Evolutionary conservation across 2,113 vertebrate genomes (phyloP), one percentile per base, ranked within the genome.

Genomic region (Tylochromis polylepis): DNA sequence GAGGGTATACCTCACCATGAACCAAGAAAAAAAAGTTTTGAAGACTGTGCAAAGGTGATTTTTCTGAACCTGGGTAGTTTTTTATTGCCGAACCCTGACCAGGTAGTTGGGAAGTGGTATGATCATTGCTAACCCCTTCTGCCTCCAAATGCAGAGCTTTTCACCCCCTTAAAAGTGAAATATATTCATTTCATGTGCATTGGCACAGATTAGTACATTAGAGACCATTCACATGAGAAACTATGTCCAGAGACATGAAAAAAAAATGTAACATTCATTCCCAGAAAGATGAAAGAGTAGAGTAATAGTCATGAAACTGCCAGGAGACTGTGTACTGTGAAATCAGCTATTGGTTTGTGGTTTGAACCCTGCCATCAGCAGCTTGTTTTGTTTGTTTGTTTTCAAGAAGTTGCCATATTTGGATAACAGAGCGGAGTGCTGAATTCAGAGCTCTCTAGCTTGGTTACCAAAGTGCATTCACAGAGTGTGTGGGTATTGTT

Each of bases 191-290:
- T 75, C 10, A 75, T 29, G 41, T 7, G 41, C 15, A 29, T 29
- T 46, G 41, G 24, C 15, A 46, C 8, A 31, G 10, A 77, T 51
- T 29, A 29, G 24, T 49, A 75, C 43, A 75, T 49, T 29, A 77
- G 11, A 77, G 43, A 51, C 43, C 24, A 51, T 49, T 75, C 5
- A 51, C 16, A 77, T 20, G 18, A 49, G 15, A 77, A 51, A 51
- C 18, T 51, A 3, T 77, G 70, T 8, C 70, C 43, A 51, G 18
- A 27, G 18, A 77, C 24, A 14, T 51, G 43, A 77, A 31, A 31
- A 51, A 24, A 6, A 2, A 0, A 0, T 2, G 0, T 4, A 18
- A 43, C 43, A 70, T 70, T 70, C 4, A 41, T 70, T 41, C n/a
- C 65, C 22, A 72, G 22, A 72, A 46, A 1, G 1, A 46, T 24